Evolutionary conservation across 1,140 invertebrate genomes (phyloP).

Genomic region (Neodiprion virginianus): DNA sequence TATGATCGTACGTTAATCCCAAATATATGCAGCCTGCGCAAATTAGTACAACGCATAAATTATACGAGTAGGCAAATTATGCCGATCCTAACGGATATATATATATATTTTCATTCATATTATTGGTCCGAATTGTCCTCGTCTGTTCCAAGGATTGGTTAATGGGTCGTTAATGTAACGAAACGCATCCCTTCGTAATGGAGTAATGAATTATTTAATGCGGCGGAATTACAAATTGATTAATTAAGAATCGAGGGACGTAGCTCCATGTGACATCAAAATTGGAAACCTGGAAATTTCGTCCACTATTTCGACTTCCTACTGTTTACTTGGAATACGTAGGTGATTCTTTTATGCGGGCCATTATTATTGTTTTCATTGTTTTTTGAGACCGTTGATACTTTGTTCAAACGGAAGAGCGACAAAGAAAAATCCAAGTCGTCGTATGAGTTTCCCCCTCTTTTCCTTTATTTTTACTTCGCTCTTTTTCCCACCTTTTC

Average conservation of each 20-base stretch:
- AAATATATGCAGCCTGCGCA: neutral
- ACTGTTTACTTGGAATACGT: neutral
- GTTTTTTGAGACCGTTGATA: conserved; percentile 30
- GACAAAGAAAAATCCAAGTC: conserved; percentile 38
- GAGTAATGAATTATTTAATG: conserved; percentile 5
- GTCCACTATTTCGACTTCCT: neutral
- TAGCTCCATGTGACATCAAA: neutral
- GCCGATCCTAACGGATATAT: neutral
- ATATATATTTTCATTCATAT: neutral
- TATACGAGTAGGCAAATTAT: neutral
- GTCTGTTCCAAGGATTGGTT: neutral
- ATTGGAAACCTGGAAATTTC: neutral
- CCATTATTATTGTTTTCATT: neutral
- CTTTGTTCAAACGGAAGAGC: conserved; percentile 33
- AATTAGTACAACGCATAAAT: no score
- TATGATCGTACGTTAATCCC: neutral
- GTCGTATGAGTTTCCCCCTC: conserved; percentile 36
- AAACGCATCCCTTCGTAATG: conserved; percentile 1
- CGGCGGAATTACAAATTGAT: neutral
- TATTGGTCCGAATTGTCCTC: neutral
- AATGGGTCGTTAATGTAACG: conserved; percentile 7
- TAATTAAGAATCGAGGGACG: neutral
- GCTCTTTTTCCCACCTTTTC: no score
- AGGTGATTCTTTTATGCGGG: neutral
- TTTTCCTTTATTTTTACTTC: conserved; percentile 24